phyloP scores from a whole-genome alignment of 2,888 invertebrate genomes.

The Caenorhabditis sp. region DNA sequence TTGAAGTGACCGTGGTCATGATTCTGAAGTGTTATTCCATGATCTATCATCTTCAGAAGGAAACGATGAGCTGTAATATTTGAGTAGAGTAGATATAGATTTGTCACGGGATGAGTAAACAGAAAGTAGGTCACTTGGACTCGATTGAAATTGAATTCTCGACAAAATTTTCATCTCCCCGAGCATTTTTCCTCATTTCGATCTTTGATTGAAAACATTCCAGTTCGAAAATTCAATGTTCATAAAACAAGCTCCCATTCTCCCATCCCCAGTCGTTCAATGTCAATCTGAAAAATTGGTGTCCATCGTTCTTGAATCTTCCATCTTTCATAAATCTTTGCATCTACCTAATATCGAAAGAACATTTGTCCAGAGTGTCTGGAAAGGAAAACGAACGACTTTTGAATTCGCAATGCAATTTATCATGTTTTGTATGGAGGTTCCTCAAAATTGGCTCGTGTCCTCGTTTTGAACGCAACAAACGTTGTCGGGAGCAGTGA shows the following conservation, averaged over 20 bases:
- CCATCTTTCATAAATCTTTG: conserved; percentile 8
- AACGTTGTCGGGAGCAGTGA: conserved; percentile 12
- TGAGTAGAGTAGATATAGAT: conserved; percentile 29
- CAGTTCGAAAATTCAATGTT: background rate
- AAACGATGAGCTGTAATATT: conserved; percentile 31
- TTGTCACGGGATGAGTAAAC: conserved; percentile 48
- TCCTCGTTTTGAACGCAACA: conserved; percentile 45
- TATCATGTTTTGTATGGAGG: conserved; percentile 5
- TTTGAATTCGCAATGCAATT: no score
- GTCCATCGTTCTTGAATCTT: background rate
- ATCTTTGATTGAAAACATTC: conserved; percentile 2
- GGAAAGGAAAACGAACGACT: no score
- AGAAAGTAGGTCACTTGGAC: conserved; percentile 29
- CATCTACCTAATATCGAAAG: background rate
- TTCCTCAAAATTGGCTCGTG: conserved; percentile 14
- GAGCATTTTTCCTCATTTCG: background rate
- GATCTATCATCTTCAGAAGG: conserved; percentile 28
- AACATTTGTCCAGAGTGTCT: conserved; percentile 4
- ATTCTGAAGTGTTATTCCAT: conserved; percentile 46
- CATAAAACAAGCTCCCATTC: background rate
- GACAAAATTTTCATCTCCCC: background rate
- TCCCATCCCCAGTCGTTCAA: no score
- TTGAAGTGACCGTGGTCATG: conserved; percentile 47
- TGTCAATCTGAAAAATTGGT: background rate
- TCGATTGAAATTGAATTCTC: conserved; percentile 32